Conservation (phyloP, 1,140 invertebrate genomes). For the Meloidogyne exigua region DNA sequence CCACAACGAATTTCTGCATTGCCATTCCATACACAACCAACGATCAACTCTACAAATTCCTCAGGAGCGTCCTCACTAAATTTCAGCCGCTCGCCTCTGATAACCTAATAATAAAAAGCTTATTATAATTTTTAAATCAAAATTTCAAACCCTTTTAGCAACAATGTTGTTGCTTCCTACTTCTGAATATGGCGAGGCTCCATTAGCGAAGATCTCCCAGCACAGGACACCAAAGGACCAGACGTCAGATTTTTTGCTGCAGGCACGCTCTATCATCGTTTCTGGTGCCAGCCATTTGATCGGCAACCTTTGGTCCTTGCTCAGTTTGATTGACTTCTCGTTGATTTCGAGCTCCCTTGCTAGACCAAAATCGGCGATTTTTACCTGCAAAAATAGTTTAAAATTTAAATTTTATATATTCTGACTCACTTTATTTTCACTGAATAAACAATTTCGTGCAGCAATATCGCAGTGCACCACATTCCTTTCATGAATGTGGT, state of each 20-base stretch:
- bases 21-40: not conserved
- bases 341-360: slow-evolving; percentile 27
- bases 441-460: slow-evolving; percentile 33
- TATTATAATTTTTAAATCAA: not conserved
- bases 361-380: slow-evolving; percentile 41
- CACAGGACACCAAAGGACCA: slow-evolving; percentile 30
- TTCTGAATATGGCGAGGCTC: slow-evolving; percentile 21
- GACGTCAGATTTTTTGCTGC: slow-evolving; percentile 31
- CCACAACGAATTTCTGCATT: not conserved
- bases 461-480: slow-evolving; percentile 32
- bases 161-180: slow-evolving; percentile 12
- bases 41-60: not conserved
- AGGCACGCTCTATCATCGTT: slow-evolving; percentile 19
- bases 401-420: not conserved
- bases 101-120: not conserved
- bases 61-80: not conserved
- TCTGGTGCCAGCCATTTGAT: slow-evolving; percentile 44
- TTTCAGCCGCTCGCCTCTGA: not conserved
- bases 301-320: slow-evolving; percentile 6
- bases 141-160: slow-evolving; percentile 17
- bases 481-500: slow-evolving; percentile 29
- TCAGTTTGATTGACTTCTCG: not conserved
- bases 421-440: slow-evolving; percentile 11
- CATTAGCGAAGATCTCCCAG: slow-evolving; percentile 32
- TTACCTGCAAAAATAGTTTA: slow-evolving; percentile 20